Conservation (phyloP, 2,113 vertebrate species). For the Struthidea cinerea region DNA sequence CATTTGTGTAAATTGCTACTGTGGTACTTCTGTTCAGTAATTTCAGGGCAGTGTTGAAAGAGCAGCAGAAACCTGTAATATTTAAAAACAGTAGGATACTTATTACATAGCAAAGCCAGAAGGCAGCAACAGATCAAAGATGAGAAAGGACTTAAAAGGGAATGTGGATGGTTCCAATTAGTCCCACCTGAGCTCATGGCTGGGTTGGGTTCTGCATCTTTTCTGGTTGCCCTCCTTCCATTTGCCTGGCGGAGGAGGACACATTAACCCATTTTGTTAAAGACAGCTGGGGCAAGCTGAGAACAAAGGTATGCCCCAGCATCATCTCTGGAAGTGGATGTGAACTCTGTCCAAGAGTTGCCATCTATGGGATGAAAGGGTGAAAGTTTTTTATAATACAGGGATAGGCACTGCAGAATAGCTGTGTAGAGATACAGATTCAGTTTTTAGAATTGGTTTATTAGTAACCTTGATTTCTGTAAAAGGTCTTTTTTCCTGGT, state of each 20-base stretch:
- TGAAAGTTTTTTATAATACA: neutral
- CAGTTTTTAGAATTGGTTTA: neutral
- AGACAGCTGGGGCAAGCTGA: neutral
- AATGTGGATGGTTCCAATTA: neutral
- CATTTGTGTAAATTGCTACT: neutral
- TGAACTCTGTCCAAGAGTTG: neutral
- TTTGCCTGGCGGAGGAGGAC: neutral
- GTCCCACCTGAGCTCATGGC: neutral
- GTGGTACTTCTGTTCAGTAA: neutral
- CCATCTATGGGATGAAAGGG: neutral
- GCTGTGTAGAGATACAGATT: neutral
- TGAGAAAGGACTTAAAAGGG: neutral
- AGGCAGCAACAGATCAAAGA: slow-evolving; percentile 10
- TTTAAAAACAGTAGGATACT: neutral
- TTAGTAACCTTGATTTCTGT: neutral
- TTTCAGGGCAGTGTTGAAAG: slow-evolving; percentile 23
- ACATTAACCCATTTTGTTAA: neutral
- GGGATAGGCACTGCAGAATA: neutral
- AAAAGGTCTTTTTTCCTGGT: neutral
- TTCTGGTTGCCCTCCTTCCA: neutral
- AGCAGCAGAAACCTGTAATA: neutral
- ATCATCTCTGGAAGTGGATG: neutral
- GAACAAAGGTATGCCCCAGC: neutral
- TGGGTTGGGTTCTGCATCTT: neutral
- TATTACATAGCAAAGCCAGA: neutral